Evolutionary conservation across 1,140 invertebrate species (phyloP), one percentile per base, ranked within the genome.

Genomic region (Linepithema humile): DNA sequence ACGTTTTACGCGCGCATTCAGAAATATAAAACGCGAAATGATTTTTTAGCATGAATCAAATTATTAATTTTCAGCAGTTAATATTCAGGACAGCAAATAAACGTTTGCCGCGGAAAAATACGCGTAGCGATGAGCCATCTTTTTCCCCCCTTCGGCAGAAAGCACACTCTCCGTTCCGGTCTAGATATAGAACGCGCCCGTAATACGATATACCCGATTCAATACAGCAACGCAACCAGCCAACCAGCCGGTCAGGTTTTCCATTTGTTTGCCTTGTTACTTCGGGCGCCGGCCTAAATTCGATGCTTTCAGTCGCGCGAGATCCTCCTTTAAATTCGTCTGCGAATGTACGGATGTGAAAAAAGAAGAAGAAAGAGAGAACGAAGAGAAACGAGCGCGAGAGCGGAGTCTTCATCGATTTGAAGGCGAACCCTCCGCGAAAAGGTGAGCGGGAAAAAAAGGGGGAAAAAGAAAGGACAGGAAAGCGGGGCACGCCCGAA

Each of bases 151-250:
- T 43, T 29, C 32, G 20, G 9, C 9, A 65, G 43, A 50, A 38
- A 20, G 48, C 75, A 55, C 62, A 23, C 62, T 67, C 32, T 53
- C 32, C 23, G 53, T 53, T 35, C 32, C 35, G 35, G 64, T 69
- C 48, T 55, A 69, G 64, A 69, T 80, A 80, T 55, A 80, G 69
- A 80, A 69, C 35, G 48, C 48, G 35, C 12, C 35, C 15, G 48
- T 80, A 80, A 80, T 55, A 80, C 64, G 75, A 80, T 80, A 80
- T 69, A 69, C 48, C 17, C 64, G 75, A 80, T 80, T 69, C 75
- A 80, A 80, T 80, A 80, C 62, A 40, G 48, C 64, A 43, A 43
- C 48, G 64, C 64, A 69, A 32, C 48, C 43, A 40, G 64, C 64
- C 32, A 60, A 29, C 55, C 48, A 43, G 53, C 23, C 40, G 45